Evolutionary conservation across 2,888 invertebrate species (phyloP), one percentile per base, ranked within the genome.

Genomic region (Dasysyrphus tricinctus): DNA sequence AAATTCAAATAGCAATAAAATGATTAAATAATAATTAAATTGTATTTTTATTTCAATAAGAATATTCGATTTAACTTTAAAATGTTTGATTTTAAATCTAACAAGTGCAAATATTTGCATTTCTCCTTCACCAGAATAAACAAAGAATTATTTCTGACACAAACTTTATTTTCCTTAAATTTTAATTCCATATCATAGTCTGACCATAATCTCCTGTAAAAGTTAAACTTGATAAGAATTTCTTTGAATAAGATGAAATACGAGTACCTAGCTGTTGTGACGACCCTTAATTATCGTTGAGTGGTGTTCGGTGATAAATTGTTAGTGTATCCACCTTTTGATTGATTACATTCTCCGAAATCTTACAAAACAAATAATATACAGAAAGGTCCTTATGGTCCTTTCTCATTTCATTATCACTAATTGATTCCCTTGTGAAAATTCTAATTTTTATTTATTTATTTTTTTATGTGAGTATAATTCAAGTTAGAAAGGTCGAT

Each of bases 201-300:
- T 24, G 24, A 24, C 24, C 24, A 24, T 24, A 24, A 24, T 24
- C 24, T 24, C 24, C n/a, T n/a, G n/a, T n/a, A n/a, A n/a, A 24
- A 24, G 24, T 24, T 24, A 2, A 24, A 24, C 24, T 24, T 63
- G 6, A 67, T 49, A 16, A 37, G 49, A 16, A 67, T 67, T 47
- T 5, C 65, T 12, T 49, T 49, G 19, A 37, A 37, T 49, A 39
- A 12, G 39, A 39, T 39, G 0, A 39, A 39, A 12, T 47, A 47
- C n/a, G n/a, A n/a, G n/a, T n/a, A n/a, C n/a, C n/a, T n/a, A n/a
- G 16, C 34, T 5, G 12, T 44, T 29, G 49, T 19, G 34, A 37
- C 16, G 67, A 67, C 67, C 67, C 34, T 49, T 67, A 67, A 67
- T 67, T 67, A 67, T 49, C 34, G 4, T 67, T 67, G 19, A 67